phyloP scores from a whole-genome alignment of 2,888 invertebrate genomes.

The Trachelus troglodyta region DNA sequence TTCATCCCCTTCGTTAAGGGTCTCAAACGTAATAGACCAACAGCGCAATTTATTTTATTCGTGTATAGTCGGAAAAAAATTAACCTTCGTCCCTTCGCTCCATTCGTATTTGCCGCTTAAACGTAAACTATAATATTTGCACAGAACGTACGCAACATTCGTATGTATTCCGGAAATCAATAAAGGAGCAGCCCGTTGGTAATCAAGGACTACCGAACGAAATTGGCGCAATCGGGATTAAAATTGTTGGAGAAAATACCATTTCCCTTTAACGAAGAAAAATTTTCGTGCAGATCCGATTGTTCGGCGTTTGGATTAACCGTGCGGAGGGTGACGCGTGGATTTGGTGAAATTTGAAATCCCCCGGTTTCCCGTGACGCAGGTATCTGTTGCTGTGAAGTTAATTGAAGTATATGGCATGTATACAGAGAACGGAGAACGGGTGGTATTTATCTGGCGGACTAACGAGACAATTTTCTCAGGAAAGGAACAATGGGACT shows the following conservation, averaged over 20 bases:
- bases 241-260: neutral
- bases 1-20: no score
- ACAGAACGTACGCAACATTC: neutral
- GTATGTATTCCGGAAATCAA: neutral
- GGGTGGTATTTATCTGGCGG: no score
- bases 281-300: neutral
- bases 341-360: neutral
- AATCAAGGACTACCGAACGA: neutral
- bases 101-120: no score
- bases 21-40: no score
- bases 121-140: neutral
- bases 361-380: neutral
- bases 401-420: neutral
- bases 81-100: no score
- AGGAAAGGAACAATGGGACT: neutral
- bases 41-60: neutral
- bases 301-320: neutral
- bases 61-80: neutral
- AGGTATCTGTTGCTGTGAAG: neutral
- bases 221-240: neutral
- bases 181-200: neutral
- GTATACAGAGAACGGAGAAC: no score
- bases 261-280: neutral
- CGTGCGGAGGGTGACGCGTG: neutral
- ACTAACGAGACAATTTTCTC: neutral